Percentiles rank a stretch among this genome's conserved stretches.
Evolutionary conservation across 2,113 vertebrate genomes (phyloP).

Genomic region (Tragelaphus buxtoni): DNA sequence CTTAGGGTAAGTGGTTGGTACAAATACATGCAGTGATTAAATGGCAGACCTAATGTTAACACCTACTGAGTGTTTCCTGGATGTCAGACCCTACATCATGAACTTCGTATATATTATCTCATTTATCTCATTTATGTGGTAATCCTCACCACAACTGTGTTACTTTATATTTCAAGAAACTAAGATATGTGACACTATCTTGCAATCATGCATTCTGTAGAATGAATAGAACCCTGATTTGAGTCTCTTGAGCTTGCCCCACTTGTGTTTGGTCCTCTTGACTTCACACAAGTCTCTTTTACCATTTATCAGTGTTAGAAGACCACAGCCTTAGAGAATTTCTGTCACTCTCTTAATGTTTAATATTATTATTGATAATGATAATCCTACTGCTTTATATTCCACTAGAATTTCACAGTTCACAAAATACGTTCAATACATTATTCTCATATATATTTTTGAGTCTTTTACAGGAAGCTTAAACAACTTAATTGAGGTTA

Average conservation of each 20-base stretch:
- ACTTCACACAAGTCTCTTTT: not conserved
- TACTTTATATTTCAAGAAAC: not conserved
- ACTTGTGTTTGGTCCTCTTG: not conserved
- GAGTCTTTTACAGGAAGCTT: not conserved
- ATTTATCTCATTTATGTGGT: not conserved
- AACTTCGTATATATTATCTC: not conserved
- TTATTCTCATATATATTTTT: not conserved
- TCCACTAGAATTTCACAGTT: not conserved
- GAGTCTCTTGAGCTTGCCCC: not conserved
- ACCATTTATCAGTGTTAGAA: not conserved
- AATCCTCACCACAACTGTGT: not conserved
- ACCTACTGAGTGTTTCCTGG: not conserved
- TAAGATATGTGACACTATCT: not conserved
- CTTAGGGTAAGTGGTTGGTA: not conserved
- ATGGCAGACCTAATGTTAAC: not conserved
- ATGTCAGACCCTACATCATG: not conserved
- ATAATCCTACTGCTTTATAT: not conserved
- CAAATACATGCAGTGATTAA: not conserved
- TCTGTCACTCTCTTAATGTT: not conserved
- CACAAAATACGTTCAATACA: not conserved
- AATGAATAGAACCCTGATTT: not conserved
- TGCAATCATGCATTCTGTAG: not conserved
- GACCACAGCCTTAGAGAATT: not conserved
- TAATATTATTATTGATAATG: not conserved
- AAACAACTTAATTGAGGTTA: not conserved